Evolutionary conservation across 2,113 vertebrate genomes (phyloP).

Genomic region (Pimephales promelas): DNA sequence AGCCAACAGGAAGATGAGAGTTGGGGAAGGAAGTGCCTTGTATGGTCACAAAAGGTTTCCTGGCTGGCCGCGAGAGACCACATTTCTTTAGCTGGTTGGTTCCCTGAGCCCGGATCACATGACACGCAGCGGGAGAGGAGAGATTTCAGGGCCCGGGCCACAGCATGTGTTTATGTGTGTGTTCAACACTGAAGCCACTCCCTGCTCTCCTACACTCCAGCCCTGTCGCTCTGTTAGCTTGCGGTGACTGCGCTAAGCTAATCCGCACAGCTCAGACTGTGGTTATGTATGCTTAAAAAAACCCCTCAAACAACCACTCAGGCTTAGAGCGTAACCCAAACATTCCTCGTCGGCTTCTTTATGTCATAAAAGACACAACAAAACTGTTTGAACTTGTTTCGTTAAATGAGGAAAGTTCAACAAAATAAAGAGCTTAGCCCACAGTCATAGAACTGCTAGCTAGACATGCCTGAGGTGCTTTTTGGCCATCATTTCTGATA

Average conservation of each 20-base stretch:
- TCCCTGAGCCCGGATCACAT: conserved; percentile 75
- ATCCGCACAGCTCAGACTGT: conserved; percentile 44
- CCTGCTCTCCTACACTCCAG: conserved; percentile 52
- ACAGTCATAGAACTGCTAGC: not conserved
- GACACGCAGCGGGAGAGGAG: conserved; percentile 65
- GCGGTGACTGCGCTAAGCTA: conserved; percentile 44
- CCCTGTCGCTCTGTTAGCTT: conserved; percentile 38
- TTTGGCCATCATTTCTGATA: not conserved
- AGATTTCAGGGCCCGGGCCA: conserved; percentile 67
- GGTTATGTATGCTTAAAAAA: conserved; percentile 19
- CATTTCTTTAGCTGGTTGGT: conserved; percentile 78
- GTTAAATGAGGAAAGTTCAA: not conserved
- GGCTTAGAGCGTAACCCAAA: not conserved
- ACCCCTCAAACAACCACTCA: conserved; percentile 20
- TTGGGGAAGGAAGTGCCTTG: conserved; percentile 81
- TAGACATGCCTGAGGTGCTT: not conserved
- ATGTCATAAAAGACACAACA: not conserved
- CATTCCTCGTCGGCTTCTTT: conserved; percentile 3
- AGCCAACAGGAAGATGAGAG: conserved; percentile 79
- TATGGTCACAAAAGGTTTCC: conserved; percentile 79
- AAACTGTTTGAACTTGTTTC: conserved; percentile 17
- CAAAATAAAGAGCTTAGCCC: not conserved
- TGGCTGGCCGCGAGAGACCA: conserved; percentile 72
- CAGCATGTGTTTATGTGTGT: conserved; percentile 49
- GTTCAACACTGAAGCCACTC: conserved; percentile 52